These are phyloP conservation scores for Dufourea novaeangliae DNA, from an alignment of 1,140 invertebrate species.

Conservation along the genomic window DNA sequence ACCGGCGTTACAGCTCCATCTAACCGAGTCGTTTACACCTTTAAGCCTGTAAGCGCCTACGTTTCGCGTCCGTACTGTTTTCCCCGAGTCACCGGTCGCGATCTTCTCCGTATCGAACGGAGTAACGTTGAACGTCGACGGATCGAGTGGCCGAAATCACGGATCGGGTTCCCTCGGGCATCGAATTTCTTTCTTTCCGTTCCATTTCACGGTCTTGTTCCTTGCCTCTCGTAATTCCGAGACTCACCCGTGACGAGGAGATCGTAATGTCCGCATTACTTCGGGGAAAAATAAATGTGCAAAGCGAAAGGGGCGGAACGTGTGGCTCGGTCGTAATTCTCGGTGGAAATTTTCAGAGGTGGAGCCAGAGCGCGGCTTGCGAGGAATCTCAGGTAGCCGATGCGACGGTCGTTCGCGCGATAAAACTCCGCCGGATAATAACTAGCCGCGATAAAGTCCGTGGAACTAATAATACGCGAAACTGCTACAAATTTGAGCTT, in stretches of 20 bases:
- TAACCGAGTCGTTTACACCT: too few species aligned
- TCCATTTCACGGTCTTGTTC: too few species aligned
- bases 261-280: not conserved
- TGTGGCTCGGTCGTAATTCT: not conserved
- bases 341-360: not conserved
- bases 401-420: not conserved
- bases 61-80: too few species aligned
- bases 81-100: too few species aligned
- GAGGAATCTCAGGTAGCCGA: constrained; percentile 14
- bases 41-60: too few species aligned
- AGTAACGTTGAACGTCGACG: not conserved
- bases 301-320: not conserved
- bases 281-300: not conserved
- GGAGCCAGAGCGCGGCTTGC: not conserved
- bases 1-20: too few species aligned
- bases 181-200: not conserved
- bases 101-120: too few species aligned
- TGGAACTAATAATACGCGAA: constrained; percentile 55
- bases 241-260: too few species aligned
- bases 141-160: not conserved
- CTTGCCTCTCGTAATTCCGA: too few species aligned
- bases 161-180: too few species aligned
- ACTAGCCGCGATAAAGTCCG: constrained; percentile 52
- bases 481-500: constrained; percentile 49
- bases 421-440: constrained; percentile 55